Evolutionary conservation across 2,797 vertebrate species (phyloP), one percentile per base, ranked within the genome.

Genomic region (Limnodromus scolopaceus): DNA sequence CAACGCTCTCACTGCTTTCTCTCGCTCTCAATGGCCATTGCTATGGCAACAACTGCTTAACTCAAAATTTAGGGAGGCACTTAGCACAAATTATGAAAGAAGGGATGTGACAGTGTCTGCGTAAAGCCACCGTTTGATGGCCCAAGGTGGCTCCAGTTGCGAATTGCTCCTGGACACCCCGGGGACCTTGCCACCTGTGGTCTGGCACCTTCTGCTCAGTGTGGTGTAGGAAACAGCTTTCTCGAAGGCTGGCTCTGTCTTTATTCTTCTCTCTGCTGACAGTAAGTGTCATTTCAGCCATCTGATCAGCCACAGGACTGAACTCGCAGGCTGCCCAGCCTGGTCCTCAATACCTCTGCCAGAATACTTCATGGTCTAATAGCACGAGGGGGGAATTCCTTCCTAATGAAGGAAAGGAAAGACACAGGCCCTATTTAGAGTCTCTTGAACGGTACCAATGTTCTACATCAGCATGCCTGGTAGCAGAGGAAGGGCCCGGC

Each of bases 1-100:
- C 49, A 77, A 46, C 28, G 57, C 0, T 1, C 8, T 80, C 1
- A 0, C 38, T 70, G 41, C 88, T 39, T 95, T 75, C 78, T 64
- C 38, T 92, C 5, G 2, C 14, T 93, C 74, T 94, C 57, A 94
- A 83, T 71, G 68, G 75, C 57, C 43, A 96, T 97, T 25, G 9
- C 95, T 89, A 97, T 97, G 92, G 95, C 88, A 97, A 96, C 94
- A 61, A 41, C 57, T 61, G 54, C 65, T 87, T 89, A 89, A 94
- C 57, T 83, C 43, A 84, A 83, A 93, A 89, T 94, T 80, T 71
- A 85, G 75, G 65, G 65, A 91, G 28, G 48, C 28, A 63, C 54
- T 95, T 93, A 87, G 41, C 39, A 72, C 61, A 83, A 91, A 89
- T 87, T 65, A 78, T 78, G 48, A 57, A 80, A 85, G 75, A 84